Evolutionary conservation across 1,140 invertebrate genomes (phyloP), one percentile per base, ranked within the genome.

Genomic region (Oncopeltus fasciatus): DNA sequence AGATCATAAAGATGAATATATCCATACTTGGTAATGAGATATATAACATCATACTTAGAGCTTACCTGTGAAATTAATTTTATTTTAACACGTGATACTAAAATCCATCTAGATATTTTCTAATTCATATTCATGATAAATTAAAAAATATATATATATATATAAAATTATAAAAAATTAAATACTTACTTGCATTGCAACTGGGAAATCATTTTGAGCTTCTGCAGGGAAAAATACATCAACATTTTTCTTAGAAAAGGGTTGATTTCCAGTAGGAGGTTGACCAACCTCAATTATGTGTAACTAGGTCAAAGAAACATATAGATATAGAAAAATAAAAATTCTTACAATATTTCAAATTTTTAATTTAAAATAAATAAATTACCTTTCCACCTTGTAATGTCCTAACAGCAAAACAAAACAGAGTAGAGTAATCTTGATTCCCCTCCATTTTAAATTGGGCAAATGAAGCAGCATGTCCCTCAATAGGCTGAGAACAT

Each of bases 1-100:
- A 99, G 90, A 73, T 99, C 97, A 73, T 98, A 99, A 76, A 99
- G 82, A 76, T 99, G 96, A 67, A 99, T 94, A 76, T 98, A 99
- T 8, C 97, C 97, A 77, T 98, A 98, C 76, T 99, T 99, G 44
- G 97, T 99, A 68, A 99, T 98, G 66, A 99, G 79, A 79, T 98
- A 99, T 68, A 98, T 90, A 59, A 98, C 90, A 77, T 97, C 94
- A 74, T 98, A 96, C 74, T 98, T 98, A 1, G 85, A 80, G 57
- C 92, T 94, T 43, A 88, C 84, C 80, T 82, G 67, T 27, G 61
- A 53, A 51, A n/a, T n/a, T n/a, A n/a, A n/a, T n/a, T n/a, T n/a
- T n/a, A n/a, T n/a, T n/a, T n/a, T n/a, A n/a, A n/a, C n/a, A 58
- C 24, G 16, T 9, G 18, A 9, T 18, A 53, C 21, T 18, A 24